These are phyloP conservation scores for Nymphalis urticae DNA, from an alignment of 2,888 invertebrate genomes.

Conservation along the genomic window DNA sequence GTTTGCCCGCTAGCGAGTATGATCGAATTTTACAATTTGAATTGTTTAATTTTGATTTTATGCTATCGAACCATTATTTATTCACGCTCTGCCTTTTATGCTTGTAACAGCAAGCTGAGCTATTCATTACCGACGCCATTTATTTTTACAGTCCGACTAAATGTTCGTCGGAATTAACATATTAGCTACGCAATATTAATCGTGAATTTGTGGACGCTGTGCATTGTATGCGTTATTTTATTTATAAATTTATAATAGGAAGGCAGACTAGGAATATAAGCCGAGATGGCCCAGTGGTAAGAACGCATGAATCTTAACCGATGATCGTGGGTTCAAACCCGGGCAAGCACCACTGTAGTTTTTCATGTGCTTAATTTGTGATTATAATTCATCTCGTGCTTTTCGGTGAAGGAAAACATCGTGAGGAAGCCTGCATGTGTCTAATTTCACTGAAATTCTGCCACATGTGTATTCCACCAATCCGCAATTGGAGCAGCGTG, in stretches of 20 bases:
- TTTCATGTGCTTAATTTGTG: too few species aligned
- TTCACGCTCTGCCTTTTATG: slow-evolving; percentile 22
- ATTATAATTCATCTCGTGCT: too few species aligned
- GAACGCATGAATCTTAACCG: too few species aligned
- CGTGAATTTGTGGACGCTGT: neutral
- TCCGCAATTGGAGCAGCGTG: too few species aligned
- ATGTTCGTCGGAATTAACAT: slow-evolving; percentile 8
- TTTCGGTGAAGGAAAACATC: too few species aligned
- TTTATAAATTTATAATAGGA: neutral
- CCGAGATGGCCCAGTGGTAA: too few species aligned
- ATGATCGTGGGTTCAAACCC: too few species aligned
- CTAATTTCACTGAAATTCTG: too few species aligned
- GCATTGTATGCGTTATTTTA: neutral
- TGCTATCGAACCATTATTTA: slow-evolving; percentile 12
- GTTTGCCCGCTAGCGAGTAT: slow-evolving; percentile 33
- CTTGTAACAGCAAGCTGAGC: slow-evolving; percentile 7
- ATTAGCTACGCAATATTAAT: slow-evolving; percentile 5
- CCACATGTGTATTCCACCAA: too few species aligned
- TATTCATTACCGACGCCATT: slow-evolving; percentile 17
- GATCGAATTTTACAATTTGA: slow-evolving; percentile 30
- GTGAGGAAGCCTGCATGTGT: too few species aligned
- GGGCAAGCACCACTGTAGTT: too few species aligned
- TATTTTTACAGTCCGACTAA: slow-evolving; percentile 22
- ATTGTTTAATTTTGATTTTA: slow-evolving; percentile 30
- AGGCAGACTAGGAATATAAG: too few species aligned